Base-by-base conservation (phyloP, 1,140 invertebrate genomes). In the Leptinotarsa lineolata region DNA sequence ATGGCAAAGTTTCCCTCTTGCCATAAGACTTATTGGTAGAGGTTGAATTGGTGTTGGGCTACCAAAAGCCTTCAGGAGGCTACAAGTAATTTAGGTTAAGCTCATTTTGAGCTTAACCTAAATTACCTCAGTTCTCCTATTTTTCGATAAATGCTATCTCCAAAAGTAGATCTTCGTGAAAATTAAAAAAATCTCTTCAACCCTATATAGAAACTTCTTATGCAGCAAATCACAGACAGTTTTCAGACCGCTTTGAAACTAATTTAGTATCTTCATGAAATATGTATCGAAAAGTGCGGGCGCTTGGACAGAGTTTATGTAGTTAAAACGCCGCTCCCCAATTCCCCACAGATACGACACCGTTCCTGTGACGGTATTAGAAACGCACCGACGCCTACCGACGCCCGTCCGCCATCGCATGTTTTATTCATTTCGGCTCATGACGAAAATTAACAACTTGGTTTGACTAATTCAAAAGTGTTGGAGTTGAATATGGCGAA, bases 361-460 rank as follows among this genome's bases (percentile, higher is more conserved):
- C 48, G 48, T n/a, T 54, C 6, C 48, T 54, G 48, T 54, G 48
- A 54, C 15, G 48, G n/a, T 54, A 54, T 54, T 54, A 54, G 48
- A 54, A 54, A 15, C 48, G 48, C 48, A 54, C n/a, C 48, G 48
- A 54, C 48, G 48, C 48, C 48, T 54, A n/a, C 48, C n/a, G 48
- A 54, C 48, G 48, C 48, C 48, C 48, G 48, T 54, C 6, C 48
- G 48, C 48, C 48, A 54, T 54, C 48, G 48, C 48, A 54, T 54
- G 48, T 54, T 54, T 54, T 54, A 54, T 54, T 54, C 48, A 54
- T 54, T 54, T 54, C n/a, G 48, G 48, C n/a, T 54, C n/a, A 54
- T 54, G 48, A 15, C 16, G 48, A 54, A 54, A 39, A 54, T 54
- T 54, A 54, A 54, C 48, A 54, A 54, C 48, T 54, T 54, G 48